These are phyloP conservation scores for Dolichomitus sp. DNA, from an alignment of 2,888 invertebrate species.

Conservation along the genomic window DNA sequence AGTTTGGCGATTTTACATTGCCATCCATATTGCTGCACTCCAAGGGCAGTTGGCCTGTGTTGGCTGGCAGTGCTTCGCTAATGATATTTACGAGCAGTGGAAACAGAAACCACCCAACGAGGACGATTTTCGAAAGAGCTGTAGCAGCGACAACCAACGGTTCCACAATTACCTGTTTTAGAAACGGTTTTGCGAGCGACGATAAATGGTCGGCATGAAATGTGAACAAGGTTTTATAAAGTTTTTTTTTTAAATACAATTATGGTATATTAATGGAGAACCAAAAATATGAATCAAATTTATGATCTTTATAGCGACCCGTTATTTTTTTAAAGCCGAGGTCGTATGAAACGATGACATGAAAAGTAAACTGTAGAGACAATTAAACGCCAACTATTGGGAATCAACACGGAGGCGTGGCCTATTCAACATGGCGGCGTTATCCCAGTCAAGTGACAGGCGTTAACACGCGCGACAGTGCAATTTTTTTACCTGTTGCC, in stretches of 20 bases:
- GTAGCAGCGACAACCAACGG: conserved; percentile 4
- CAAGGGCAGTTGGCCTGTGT: conserved; percentile 31
- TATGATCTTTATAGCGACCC: not conserved
- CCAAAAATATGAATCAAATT: not conserved
- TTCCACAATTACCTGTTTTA: conserved; percentile 24
- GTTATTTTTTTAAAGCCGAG: not conserved
- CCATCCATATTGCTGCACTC: not conserved
- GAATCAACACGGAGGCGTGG: too few relatives aligned
- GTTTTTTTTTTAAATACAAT: not conserved
- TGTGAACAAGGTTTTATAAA: not conserved
- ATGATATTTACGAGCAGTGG: conserved; percentile 75
- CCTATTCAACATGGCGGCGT: too few relatives aligned
- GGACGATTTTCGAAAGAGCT: conserved; percentile 11
- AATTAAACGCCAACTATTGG: not conserved
- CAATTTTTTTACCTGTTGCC: too few relatives aligned
- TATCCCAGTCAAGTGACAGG: too few relatives aligned
- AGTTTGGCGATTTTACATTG: conserved; percentile 65
- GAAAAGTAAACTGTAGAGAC: not conserved
- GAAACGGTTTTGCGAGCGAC: conserved; percentile 30
- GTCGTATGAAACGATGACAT: not conserved
- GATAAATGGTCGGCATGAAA: conserved; percentile 34
- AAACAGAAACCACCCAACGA: conserved; percentile 23
- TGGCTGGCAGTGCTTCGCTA: conserved; percentile 55
- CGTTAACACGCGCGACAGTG: too few relatives aligned
- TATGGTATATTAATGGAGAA: conserved; percentile 8